Evolutionary conservation across 2,888 invertebrate species (phyloP).

Genomic region (Drosophila gaucha): DNA sequence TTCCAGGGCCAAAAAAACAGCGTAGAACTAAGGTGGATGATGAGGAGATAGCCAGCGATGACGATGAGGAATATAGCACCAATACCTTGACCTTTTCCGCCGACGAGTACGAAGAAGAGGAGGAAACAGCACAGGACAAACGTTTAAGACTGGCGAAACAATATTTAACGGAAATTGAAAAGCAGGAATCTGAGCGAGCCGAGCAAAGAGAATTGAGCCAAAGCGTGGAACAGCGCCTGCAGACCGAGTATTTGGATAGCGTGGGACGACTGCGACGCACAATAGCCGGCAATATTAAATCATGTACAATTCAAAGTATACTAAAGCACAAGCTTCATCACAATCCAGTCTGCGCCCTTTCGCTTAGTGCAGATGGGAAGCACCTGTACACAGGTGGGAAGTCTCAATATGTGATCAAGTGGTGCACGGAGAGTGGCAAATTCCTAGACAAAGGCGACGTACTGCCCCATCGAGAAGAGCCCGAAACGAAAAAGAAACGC

Average conservation of each 20-base stretch:
- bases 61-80: slow-evolving; percentile 87
- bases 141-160: slow-evolving; percentile 94
- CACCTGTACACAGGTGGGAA: slow-evolving; percentile 94
- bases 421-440: slow-evolving; percentile 88
- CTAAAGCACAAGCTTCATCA: slow-evolving; percentile 92
- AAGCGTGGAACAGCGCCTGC: slow-evolving; percentile 88
- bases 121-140: slow-evolving; percentile 95
- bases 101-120: slow-evolving; percentile 83
- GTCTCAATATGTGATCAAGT: slow-evolving; percentile 94
- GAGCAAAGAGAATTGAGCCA: slow-evolving; percentile 88
- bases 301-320: slow-evolving; percentile 84
- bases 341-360: slow-evolving; percentile 91
- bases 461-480: slow-evolving; percentile 83
- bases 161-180: slow-evolving; percentile 94
- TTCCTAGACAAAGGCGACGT: slow-evolving; percentile 86
- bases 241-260: slow-evolving; percentile 94
- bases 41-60: slow-evolving; percentile 89
- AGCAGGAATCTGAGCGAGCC: slow-evolving; percentile 90
- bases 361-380: slow-evolving; percentile 90
- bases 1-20: slow-evolving; percentile 82
- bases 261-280: slow-evolving; percentile 91
- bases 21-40: slow-evolving; percentile 83
- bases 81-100: slow-evolving; percentile 69
- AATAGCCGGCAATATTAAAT: slow-evolving; percentile 88
- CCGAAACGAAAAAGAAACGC: slow-evolving; percentile 74